A percentile compares a stretch with the other conserved stretches of the same genome.
These are phyloP conservation scores for Polyommatus iphigenia DNA, from an alignment of 2,888 invertebrate genomes.

Conservation along the genomic window DNA sequence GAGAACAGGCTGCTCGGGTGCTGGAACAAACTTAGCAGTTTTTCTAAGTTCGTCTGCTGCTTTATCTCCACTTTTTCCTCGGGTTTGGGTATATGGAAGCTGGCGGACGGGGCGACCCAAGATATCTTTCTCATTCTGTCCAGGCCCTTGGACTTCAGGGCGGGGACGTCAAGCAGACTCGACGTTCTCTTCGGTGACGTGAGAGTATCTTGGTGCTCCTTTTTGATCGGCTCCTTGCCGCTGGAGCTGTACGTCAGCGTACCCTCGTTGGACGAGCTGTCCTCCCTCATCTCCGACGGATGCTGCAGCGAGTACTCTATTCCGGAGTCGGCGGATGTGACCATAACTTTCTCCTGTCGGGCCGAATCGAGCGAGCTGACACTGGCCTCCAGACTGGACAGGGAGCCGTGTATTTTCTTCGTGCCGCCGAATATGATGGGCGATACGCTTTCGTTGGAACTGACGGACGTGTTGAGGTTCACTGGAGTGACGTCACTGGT, in stretches of 20 bases:
- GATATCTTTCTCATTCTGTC: constrained; percentile 81
- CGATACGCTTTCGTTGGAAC: constrained; percentile 75
- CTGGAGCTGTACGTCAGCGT: constrained; percentile 73
- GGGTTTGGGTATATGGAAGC: constrained; percentile 63
- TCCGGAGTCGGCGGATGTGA: constrained; percentile 74
- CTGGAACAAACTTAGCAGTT: constrained; percentile 83
- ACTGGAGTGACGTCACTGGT: constrained; percentile 68
- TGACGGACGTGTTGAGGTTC: constrained; percentile 69
- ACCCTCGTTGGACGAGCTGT: constrained; percentile 73
- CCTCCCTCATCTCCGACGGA: constrained; percentile 64
- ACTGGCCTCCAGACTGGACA: constrained; percentile 75
- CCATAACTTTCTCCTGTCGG: constrained; percentile 65
- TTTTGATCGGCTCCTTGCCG: constrained; percentile 60
- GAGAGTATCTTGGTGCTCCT: constrained; percentile 58
- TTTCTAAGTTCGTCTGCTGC: constrained; percentile 82
- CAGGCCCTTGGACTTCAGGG: constrained; percentile 63
- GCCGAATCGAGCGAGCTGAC: constrained; percentile 74
- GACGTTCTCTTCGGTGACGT: constrained; percentile 68
- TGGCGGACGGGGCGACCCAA: constrained; percentile 78
- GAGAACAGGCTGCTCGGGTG: constrained; percentile 82
- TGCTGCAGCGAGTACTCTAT: constrained; percentile 73
- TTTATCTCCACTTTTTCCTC: constrained; percentile 66
- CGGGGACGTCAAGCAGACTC: constrained; percentile 70
- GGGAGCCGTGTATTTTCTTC: constrained; percentile 68
- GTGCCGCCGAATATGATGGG: constrained; percentile 68